A percentile compares a stretch with the other conserved stretches of the same genome.
phyloP scores from a whole-genome alignment of 2,113 vertebrate species.

The Mobula hypostoma region DNA sequence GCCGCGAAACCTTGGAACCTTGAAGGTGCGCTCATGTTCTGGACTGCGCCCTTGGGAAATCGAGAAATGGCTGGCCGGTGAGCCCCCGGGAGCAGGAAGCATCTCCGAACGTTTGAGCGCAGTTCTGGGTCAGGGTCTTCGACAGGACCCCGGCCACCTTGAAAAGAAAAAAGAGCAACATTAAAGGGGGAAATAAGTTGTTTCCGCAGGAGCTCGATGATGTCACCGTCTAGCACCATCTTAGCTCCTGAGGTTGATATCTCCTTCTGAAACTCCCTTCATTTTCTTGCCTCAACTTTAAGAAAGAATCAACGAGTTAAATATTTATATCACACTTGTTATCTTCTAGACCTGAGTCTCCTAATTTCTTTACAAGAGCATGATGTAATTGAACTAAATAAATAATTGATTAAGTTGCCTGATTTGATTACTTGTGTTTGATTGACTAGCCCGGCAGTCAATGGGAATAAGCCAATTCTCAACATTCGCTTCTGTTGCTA shows the following conservation, averaged over 20 bases:
- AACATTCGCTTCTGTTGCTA: neutral
- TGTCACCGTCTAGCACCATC: too few species aligned
- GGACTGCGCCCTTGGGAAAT: too few species aligned
- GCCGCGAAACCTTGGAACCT: too few species aligned
- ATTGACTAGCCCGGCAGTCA: neutral
- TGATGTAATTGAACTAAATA: neutral
- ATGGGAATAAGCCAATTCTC: neutral
- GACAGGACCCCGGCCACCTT: too few species aligned
- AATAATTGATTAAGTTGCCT: neutral
- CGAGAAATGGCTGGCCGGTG: too few species aligned
- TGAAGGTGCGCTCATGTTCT: too few species aligned
- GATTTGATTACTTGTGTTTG: neutral
- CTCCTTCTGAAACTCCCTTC: neutral
- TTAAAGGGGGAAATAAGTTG: too few species aligned
- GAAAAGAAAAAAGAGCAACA: too few species aligned
- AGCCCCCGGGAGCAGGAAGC: too few species aligned
- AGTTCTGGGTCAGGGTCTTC: too few species aligned
- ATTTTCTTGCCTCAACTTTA: neutral
- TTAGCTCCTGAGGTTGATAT: neutral
- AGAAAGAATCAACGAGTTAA: neutral
- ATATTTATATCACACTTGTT: neutral
- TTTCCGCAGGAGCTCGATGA: too few species aligned
- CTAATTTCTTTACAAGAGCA: neutral
- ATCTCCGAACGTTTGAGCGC: too few species aligned
- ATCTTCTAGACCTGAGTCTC: neutral